Evolutionary conservation across 2,888 invertebrate genomes (phyloP), one percentile per base, ranked within the genome.

Genomic region (Zelleria hepariella): DNA sequence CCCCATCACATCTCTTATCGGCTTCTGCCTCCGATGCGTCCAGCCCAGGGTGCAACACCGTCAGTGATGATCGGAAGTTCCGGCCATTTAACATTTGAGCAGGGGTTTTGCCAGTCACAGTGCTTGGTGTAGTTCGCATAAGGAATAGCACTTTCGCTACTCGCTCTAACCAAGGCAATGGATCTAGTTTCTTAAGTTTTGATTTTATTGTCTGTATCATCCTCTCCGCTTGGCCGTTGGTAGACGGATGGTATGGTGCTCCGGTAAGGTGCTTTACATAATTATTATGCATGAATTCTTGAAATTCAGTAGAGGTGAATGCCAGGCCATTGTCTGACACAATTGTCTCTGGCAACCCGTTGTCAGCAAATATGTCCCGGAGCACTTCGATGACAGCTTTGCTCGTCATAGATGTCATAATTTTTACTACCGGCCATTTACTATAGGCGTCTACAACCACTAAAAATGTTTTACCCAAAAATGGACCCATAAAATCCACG

Each of bases 401-500:
- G 21, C 51, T 26, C 15, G 52, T 20, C 58, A 58, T 52, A 10
- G 58, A 52, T 21, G 25, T 4, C 18, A 58, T 25, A 27, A 15
- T 18, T 26, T n/a, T 56, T n/a, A 62, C 61, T 58, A 62, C 62
- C 8, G 62, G 64, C 63, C 64, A 67, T 59, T 58, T 63, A 0
- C 61, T 61, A 53, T 59, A 64, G 7, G 62, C 60, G 59, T 65
- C 62, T 0, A 63, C 55, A 4, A 65, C 5, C 32, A 63, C 62
- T 10, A 67, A 56, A 58, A 66, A 65, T 2, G n/a, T 49, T 59
- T 61, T 65, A 4, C 62, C 61, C 10, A 59, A 49, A 49, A 61
- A 66, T 32, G 65, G 62, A 2, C 63, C 64, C 7, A 60, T 64
- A 55, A 62, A 66, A 58, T 67, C 64, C 0, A 67, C 25, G 52